Evolutionary conservation across 2,113 vertebrate genomes (phyloP), one percentile per base, ranked within the genome.

Genomic region (Bubalus kerabau): DNA sequence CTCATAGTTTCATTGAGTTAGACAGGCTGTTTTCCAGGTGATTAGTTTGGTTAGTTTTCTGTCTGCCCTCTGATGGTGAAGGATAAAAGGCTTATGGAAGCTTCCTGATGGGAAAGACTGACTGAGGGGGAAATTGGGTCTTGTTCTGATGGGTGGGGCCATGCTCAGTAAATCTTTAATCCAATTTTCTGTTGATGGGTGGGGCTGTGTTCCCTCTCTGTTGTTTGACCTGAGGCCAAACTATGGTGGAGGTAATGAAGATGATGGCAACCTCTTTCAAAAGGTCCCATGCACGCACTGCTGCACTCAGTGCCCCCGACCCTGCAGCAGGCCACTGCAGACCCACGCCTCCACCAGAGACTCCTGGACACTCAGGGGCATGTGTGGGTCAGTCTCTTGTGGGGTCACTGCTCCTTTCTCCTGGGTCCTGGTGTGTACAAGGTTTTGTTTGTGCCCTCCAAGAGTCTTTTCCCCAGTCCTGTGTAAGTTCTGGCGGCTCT

Each of bases 291-390:
- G 64, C 32, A 36, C 0, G 0, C 17, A 36, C 32, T 67, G 32
- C 32, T n/a, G 16, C 32, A 4, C 64, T 67, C 32, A 36, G 17
- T 36, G 4, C 16, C 64, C 9, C 8, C 0, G 1, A 67, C 32
- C 8, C n/a, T 21, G n/a, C 17, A 21, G 17, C 64, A 67, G 64
- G n/a, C 1, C 64, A 36, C 32, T 2, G 17, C 64, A 17, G 16
- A 67, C 0, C 4, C 64, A 67, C 2, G 8, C 17, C 64, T 21
- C 64, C 0, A 2, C 0, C 17, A 10, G 64, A 36, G 64, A 21
- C 64, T 67, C 32, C 17, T 67, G 64, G 64, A 67, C 64, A n/a
- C 64, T 36, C 64, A 11, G 0, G 0, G 62, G 17, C 64, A 67
- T 36, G n/a, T 67, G 0, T 64, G n/a, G 64, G 32, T 21, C 64